phyloP scores from a whole-genome alignment of 2,113 vertebrate species.

The Zosterops hypoxanthus region DNA sequence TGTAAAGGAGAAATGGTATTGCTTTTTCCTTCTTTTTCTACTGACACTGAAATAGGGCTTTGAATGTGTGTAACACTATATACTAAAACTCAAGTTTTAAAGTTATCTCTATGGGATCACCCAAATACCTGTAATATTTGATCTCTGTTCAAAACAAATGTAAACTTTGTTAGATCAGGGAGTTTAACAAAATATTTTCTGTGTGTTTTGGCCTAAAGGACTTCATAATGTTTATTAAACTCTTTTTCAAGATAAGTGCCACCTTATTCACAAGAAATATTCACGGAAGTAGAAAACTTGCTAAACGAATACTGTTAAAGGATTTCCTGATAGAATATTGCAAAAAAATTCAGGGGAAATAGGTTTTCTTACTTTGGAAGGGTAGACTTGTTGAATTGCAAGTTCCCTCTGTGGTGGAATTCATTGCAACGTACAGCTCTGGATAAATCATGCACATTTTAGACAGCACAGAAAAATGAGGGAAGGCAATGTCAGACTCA shows the following conservation, averaged over 20 bases:
- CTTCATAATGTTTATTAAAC: neutral
- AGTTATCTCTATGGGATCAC: neutral
- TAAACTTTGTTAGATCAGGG: neutral
- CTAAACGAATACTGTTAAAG: neutral
- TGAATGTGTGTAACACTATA: neutral
- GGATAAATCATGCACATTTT: neutral
- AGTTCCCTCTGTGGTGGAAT: neutral
- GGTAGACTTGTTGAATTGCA: neutral
- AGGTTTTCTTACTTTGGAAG: neutral
- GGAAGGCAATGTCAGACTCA: neutral
- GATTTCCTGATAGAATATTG: accelerated
- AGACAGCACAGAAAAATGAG: neutral
- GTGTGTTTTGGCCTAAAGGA: neutral
- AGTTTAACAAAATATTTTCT: neutral
- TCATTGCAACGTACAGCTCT: neutral
- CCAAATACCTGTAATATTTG: neutral
- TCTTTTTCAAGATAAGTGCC: neutral
- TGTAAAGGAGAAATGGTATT: neutral
- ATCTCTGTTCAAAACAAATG: neutral
- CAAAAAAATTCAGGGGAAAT: neutral
- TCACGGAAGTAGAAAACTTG: neutral
- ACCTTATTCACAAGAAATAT: neutral
- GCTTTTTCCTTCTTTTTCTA: neutral
- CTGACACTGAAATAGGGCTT: neutral
- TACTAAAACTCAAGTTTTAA: neutral